Evolutionary conservation across 2,113 vertebrate genomes (phyloP).

Genomic region (Lathamus discolor): DNA sequence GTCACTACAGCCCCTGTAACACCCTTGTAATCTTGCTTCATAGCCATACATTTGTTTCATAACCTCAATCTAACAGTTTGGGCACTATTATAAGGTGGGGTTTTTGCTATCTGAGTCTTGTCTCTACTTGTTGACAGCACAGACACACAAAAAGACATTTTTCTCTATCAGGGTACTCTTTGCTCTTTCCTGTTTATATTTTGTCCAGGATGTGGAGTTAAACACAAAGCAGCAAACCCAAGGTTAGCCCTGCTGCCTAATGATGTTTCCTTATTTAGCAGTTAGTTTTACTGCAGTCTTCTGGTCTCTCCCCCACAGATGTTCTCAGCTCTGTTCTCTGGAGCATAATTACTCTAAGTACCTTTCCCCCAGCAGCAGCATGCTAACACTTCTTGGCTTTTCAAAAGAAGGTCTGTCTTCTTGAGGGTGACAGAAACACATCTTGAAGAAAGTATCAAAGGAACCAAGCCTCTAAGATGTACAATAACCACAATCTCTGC

Average conservation of each 20-base stretch:
- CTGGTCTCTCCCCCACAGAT: constrained; percentile 6
- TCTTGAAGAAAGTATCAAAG: neutral
- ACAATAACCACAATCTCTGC: neutral
- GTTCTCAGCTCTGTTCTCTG: constrained; percentile 40
- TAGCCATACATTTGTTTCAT: neutral
- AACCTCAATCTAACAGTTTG: neutral
- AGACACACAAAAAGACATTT: neutral
- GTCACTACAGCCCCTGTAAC: neutral
- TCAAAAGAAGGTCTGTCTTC: neutral
- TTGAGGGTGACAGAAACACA: neutral
- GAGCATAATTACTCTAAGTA: constrained; percentile 11
- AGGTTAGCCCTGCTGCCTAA: constrained; percentile 34
- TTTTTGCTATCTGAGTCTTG: neutral
- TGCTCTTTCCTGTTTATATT: constrained; percentile 54
- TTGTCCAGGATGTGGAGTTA: neutral
- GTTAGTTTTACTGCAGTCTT: constrained; percentile 34
- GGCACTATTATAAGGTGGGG: accelerated
- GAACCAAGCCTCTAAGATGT: neutral
- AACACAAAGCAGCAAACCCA: constrained; percentile 47
- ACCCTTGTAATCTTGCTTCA: accelerated
- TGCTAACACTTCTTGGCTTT: neutral
- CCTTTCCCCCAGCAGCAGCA: neutral
- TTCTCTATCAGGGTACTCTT: neutral
- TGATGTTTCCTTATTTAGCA: constrained; percentile 60
- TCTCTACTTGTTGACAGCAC: neutral